These are phyloP conservation scores for Chrysopilus asiliformis DNA, from an alignment of 2,888 invertebrate species.

Conservation along the genomic window DNA sequence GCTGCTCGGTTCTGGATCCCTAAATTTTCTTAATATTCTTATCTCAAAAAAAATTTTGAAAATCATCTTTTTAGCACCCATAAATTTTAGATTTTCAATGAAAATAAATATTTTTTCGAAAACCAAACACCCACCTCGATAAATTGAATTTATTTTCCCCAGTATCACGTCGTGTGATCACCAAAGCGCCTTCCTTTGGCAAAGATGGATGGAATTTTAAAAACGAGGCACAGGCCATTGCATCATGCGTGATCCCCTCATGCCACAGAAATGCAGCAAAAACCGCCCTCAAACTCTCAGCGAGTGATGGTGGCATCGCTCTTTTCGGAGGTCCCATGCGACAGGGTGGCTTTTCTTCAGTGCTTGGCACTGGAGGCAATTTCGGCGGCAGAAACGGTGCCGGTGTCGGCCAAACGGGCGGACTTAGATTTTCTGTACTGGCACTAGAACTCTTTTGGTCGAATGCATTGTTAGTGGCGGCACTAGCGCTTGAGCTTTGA, in stretches of 20 bases:
- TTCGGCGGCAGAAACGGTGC: slow-evolving; percentile 8
- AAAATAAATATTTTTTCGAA: background rate
- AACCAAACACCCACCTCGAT: slow-evolving; percentile 20
- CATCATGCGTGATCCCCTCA: slow-evolving; percentile 92
- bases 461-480: slow-evolving; percentile 10
- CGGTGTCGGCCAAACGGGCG: slow-evolving; percentile 21
- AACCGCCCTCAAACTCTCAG: slow-evolving; percentile 82
- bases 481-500: slow-evolving; percentile 21
- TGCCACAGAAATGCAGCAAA: slow-evolving; percentile 97
- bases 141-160: slow-evolving; percentile 26
- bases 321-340: slow-evolving; percentile 46
- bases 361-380: slow-evolving; percentile 3
- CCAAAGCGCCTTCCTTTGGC: slow-evolving; percentile 64
- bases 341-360: slow-evolving; percentile 5
- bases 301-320: slow-evolving; percentile 83
- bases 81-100: too few species aligned
- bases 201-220: slow-evolving; percentile 83
- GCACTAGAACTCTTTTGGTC: slow-evolving; percentile 19
- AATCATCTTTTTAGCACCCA: too few species aligned
- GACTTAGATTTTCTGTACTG: slow-evolving; percentile 24
- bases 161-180: slow-evolving; percentile 49
- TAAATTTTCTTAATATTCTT: too few species aligned
- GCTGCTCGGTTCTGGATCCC: too few species aligned
- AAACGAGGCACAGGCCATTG: slow-evolving; percentile 95
- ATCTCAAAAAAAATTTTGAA: too few species aligned